Conservation (phyloP, 2,797 vertebrate genomes). For the Chloroceryle inda region DNA sequence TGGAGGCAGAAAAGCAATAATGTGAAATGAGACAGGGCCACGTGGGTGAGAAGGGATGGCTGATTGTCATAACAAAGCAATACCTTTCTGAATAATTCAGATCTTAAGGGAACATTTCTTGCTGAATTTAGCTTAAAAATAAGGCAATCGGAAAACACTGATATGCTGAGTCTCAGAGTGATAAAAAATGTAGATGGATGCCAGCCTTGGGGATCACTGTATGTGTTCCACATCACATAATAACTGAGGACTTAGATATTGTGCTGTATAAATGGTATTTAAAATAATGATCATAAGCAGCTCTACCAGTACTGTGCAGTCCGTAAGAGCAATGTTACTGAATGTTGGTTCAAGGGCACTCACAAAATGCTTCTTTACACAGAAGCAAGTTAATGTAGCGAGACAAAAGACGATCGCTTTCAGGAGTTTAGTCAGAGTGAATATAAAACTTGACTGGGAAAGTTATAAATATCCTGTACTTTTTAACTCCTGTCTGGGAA, state of each 20-base stretch:
- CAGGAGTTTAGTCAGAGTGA: neutral
- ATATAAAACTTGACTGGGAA: neutral
- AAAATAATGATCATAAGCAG: slow-evolving; percentile 14
- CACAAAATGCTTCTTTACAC: neutral
- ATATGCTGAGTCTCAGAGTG: slow-evolving; percentile 6
- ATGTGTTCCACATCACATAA: slow-evolving; percentile 17
- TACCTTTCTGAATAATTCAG: slow-evolving; percentile 15
- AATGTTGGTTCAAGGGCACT: neutral
- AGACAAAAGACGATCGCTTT: slow-evolving; percentile 2
- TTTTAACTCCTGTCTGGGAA: neutral
- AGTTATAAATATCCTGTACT: neutral
- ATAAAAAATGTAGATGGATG: slow-evolving; percentile 10
- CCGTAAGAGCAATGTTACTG: neutral
- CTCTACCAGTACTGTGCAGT: neutral
- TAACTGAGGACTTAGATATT: slow-evolving; percentile 4
- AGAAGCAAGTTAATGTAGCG: neutral
- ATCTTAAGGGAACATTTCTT: slow-evolving; percentile 41
- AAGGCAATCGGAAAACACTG: slow-evolving; percentile 47
- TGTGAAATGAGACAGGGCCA: neutral
- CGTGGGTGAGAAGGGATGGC: neutral
- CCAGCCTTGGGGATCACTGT: slow-evolving; percentile 27
- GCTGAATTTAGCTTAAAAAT: slow-evolving; percentile 50
- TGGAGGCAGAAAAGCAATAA: neutral
- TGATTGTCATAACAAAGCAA: neutral
- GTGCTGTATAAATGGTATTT: slow-evolving; percentile 30